phyloP scores from a whole-genome alignment of 2,888 invertebrate species.

The Campoplex nolae region DNA sequence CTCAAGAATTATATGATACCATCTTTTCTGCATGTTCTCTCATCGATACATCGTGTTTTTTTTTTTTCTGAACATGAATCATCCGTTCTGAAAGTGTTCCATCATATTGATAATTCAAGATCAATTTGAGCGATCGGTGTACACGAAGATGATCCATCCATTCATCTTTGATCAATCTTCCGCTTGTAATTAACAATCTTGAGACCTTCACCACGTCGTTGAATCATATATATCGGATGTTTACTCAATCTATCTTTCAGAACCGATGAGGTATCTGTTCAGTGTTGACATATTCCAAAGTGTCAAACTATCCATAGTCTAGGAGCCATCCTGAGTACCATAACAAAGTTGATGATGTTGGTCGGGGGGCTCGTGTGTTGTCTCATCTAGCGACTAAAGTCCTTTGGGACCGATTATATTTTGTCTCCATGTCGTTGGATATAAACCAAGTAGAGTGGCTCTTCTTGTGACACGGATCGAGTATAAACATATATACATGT shows the following conservation, averaged over 20 bases:
- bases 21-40: conserved; percentile 10
- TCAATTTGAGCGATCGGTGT: not conserved
- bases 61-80: not conserved
- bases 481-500: conserved; percentile 49
- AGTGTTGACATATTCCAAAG: conserved; percentile 9
- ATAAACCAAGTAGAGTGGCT: conserved; percentile 57
- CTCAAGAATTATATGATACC: not conserved
- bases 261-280: not conserved
- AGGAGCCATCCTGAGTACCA: conserved; percentile 21
- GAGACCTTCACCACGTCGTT: not conserved
- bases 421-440: conserved; percentile 36
- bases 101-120: not conserved
- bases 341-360: conserved; percentile 41
- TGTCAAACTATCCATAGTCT: conserved; percentile 30
- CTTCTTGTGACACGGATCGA: conserved; percentile 57
- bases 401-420: conserved; percentile 60
- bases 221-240: not conserved
- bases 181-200: not conserved
- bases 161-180: not conserved
- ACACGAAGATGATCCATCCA: not conserved
- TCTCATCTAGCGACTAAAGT: conserved; percentile 23
- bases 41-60: conserved; percentile 26
- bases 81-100: not conserved
- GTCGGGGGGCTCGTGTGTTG: conserved; percentile 4
- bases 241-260: not conserved